Base-by-base conservation (phyloP, 2,888 invertebrate species). In the Clostera curtula region DNA sequence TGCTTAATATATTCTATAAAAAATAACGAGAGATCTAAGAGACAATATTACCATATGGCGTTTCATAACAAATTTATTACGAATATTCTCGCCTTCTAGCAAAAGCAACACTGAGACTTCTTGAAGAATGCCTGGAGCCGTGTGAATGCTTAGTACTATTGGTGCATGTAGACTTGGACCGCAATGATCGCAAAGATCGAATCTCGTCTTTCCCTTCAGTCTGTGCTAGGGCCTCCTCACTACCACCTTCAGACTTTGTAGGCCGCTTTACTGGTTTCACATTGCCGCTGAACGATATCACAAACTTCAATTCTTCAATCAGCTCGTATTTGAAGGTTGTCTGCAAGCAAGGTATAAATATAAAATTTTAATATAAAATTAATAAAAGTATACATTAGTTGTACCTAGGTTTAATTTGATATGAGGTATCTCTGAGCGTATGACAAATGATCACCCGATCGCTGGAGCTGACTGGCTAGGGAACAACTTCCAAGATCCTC, bases 291-390 rank as follows among this genome's bases (percentile, higher is more conserved):
- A 89, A 91, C 36, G 83, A 85, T 0, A 89, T 45, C 2, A 88
- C 86, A 51, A 91, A 91, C 48, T 85, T 87, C 17, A 91, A 43
- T 55, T 92, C 91, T 45, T 86, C 86, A 23, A 84, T 56, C 5
- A 90, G 47, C 49, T 88, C 88, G 31, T 84, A 76, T 45, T 83
- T 86, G 57, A 89, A 89, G 0, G 87, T 73, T 1, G 86, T 75
- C 83, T 89, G 71, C 10, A 66, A 65, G 19, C 1, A 2, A 12
- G 12, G 7, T 11, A 7, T 13, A 16, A 10, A 8, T 15, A 6
- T 13, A 19, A 16, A 23, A n/a, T 24, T 19, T 5, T n/a, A n/a
- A n/a, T n/a, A n/a, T n/a, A n/a, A n/a, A n/a, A n/a, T n/a, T n/a
- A n/a, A n/a, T n/a, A n/a, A n/a, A n/a, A n/a, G n/a, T n/a, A n/a